Percentiles rank a stretch among this genome's conserved stretches.
These are phyloP conservation scores for Cotesia glomerata DNA, from an alignment of 1,140 invertebrate genomes.

Conservation along the genomic window DNA sequence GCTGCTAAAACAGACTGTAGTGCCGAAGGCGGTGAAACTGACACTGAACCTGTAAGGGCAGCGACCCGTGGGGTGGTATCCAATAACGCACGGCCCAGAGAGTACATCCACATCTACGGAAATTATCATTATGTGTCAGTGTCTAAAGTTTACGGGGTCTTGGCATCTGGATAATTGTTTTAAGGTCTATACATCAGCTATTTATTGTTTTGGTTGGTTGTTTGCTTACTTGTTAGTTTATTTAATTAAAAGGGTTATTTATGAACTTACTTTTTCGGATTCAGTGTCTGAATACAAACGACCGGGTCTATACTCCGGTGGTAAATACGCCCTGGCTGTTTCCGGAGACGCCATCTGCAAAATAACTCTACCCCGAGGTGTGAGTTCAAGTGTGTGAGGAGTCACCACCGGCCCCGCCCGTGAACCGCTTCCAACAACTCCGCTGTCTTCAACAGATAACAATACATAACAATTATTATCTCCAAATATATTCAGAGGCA, in stretches of 20 bases:
- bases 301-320: constrained; percentile 66
- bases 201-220: background rate
- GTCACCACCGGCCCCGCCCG: constrained; percentile 64
- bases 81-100: constrained; percentile 65
- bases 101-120: constrained; percentile 70
- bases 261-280: constrained; percentile 62
- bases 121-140: constrained; percentile 28
- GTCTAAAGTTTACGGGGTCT: background rate
- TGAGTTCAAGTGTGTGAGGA: constrained; percentile 63
- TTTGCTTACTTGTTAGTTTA: background rate
- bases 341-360: constrained; percentile 59
- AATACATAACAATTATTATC: constrained; percentile 6
- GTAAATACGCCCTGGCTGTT: constrained; percentile 64
- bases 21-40: constrained; percentile 62
- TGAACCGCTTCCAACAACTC: constrained; percentile 61
- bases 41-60: constrained; percentile 63
- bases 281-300: constrained; percentile 65
- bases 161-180: too few species aligned
- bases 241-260: background rate
- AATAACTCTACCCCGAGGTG: constrained; percentile 63
- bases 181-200: background rate
- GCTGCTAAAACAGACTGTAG: constrained; percentile 65
- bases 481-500: background rate
- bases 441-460: constrained; percentile 63
- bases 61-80: constrained; percentile 61